phyloP scores from a whole-genome alignment of 2,888 invertebrate genomes.

The Kryphioiulus occultus region DNA sequence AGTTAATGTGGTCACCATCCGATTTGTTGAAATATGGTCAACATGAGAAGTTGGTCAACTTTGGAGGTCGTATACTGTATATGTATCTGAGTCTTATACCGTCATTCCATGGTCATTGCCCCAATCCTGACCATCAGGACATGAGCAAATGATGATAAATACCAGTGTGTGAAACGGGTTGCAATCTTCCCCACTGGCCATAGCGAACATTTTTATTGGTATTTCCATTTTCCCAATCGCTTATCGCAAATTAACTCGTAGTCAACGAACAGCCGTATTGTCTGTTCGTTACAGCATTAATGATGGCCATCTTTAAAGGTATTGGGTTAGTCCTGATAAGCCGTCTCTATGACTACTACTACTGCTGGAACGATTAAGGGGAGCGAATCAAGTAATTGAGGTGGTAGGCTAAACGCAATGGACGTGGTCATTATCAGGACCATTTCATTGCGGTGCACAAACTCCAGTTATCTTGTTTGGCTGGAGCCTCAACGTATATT shows the following conservation, averaged over 20 bases:
- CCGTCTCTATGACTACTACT: constrained; percentile 37
- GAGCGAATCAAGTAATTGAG: constrained; percentile 42
- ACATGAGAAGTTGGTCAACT: too few species aligned
- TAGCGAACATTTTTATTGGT: constrained; percentile 46
- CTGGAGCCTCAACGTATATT: neutral
- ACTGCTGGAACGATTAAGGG: constrained; percentile 41
- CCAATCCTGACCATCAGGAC: neutral
- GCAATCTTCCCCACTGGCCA: neutral
- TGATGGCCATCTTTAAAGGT: constrained; percentile 49
- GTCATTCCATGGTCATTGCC: neutral
- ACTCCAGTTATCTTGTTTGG: constrained; percentile 39
- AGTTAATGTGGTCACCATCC: too few species aligned
- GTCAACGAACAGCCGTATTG: constrained; percentile 48
- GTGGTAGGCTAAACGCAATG: constrained; percentile 39
- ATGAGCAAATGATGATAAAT: neutral
- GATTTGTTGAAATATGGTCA: too few species aligned
- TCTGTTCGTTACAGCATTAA: constrained; percentile 48
- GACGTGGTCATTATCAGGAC: constrained; percentile 43
- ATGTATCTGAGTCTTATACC: neutral
- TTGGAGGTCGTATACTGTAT: too few species aligned
- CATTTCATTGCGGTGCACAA: constrained; percentile 41
- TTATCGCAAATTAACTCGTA: constrained; percentile 51
- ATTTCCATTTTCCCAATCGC: constrained; percentile 49
- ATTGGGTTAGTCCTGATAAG: constrained; percentile 47
- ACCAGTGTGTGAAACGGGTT: neutral